phyloP scores from a whole-genome alignment of 2,888 invertebrate species.

The Melieria crassipennis region DNA sequence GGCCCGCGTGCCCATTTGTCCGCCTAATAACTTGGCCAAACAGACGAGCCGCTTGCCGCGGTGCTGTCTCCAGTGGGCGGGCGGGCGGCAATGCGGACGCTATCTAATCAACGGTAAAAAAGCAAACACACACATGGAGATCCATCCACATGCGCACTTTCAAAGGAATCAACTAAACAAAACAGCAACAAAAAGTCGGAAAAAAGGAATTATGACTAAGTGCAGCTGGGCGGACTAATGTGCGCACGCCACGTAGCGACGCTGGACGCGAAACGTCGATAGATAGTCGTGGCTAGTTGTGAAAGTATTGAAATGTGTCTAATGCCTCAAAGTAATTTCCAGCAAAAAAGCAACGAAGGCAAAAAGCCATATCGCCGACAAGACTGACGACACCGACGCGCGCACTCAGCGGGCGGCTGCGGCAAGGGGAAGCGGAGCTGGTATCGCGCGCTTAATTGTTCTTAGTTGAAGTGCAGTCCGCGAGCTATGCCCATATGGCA shows the following conservation, averaged over 20 bases:
- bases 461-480: constrained; percentile 6
- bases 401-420: background rate
- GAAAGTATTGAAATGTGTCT: constrained; percentile 6
- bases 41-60: constrained; percentile 13
- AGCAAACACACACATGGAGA: constrained; percentile 1
- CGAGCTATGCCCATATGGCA: background rate
- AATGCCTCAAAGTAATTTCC: constrained; percentile 25
- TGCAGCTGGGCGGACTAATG: background rate
- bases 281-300: no score
- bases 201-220: constrained; percentile 27
- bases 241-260: no score
- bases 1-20: no score
- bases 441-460: constrained; percentile 15
- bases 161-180: background rate
- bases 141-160: background rate
- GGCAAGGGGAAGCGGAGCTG: background rate
- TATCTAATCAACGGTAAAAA: constrained; percentile 40
- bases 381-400: background rate
- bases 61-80: background rate
- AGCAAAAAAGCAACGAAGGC: background rate
- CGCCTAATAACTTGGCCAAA: constrained; percentile 24
- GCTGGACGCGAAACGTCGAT: no score
- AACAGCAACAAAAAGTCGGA: constrained; percentile 4
- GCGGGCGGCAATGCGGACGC: constrained; percentile 7
- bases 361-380: background rate